phyloP scores from a whole-genome alignment of 1,140 invertebrate genomes.

The Hyles euphorbiae region DNA sequence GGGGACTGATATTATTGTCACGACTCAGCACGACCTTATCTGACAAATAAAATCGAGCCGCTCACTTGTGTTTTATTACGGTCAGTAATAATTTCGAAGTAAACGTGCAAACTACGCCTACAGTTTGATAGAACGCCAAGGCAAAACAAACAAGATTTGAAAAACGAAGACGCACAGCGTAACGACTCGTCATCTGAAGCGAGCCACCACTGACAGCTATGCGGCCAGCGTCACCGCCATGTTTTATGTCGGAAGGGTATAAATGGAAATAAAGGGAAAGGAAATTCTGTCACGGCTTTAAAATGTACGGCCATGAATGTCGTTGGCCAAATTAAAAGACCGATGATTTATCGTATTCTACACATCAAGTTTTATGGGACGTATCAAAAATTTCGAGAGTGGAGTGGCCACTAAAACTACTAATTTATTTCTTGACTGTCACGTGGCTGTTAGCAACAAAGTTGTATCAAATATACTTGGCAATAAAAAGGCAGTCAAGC shows the following conservation, averaged over 20 bases:
- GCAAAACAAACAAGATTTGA: slow-evolving; percentile 9
- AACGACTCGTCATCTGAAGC: slow-evolving; percentile 11
- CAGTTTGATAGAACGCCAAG: slow-evolving; percentile 11
- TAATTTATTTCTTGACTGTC: too few relatives aligned
- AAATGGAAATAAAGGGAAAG: slow-evolving; percentile 45
- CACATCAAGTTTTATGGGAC: slow-evolving; percentile 1
- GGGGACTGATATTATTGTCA: too few relatives aligned
- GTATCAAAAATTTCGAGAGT: background rate
- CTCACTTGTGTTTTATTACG: too few relatives aligned
- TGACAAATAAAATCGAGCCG: too few relatives aligned
- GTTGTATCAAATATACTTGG: too few relatives aligned
- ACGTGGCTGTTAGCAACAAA: too few relatives aligned
- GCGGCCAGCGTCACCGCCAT: slow-evolving; percentile 30
- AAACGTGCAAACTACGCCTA: too few relatives aligned
- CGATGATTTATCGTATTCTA: slow-evolving; percentile 40
- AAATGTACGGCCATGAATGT: slow-evolving; percentile 36
- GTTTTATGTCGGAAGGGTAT: slow-evolving; percentile 43
- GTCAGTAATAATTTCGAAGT: too few relatives aligned
- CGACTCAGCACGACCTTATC: too few relatives aligned
- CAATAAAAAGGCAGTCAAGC: too few relatives aligned
- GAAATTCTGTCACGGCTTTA: slow-evolving; percentile 42
- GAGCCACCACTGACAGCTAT: slow-evolving; percentile 21
- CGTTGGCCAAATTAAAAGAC: slow-evolving; percentile 48
- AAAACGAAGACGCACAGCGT: slow-evolving; percentile 8
- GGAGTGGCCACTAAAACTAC: too few relatives aligned